These are phyloP conservation scores for Acronicta leporina DNA, from an alignment of 2,888 invertebrate species.

Conservation along the genomic window DNA sequence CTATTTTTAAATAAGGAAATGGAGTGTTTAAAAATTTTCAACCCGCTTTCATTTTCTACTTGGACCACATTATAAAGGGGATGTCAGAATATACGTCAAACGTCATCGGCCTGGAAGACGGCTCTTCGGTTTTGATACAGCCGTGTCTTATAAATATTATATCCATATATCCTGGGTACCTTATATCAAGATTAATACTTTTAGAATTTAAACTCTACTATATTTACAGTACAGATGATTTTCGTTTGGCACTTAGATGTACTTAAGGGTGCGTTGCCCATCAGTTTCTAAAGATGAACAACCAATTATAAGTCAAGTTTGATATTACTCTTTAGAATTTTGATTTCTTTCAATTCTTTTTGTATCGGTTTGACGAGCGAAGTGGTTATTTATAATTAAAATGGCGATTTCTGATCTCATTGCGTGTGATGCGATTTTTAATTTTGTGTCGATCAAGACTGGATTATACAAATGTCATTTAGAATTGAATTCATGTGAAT, in stretches of 20 bases:
- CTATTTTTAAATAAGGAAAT: no score
- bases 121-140: constrained; percentile 86
- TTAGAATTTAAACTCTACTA: constrained; percentile 53
- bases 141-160: constrained; percentile 86
- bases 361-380: constrained; percentile 72
- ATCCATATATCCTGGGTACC: constrained; percentile 68
- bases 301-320: constrained; percentile 87
- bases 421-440: constrained; percentile 70
- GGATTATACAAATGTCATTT: constrained; percentile 62
- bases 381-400: constrained; percentile 85
- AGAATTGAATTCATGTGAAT: constrained; percentile 47
- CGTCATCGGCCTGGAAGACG: constrained; percentile 87
- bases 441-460: constrained; percentile 81
- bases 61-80: constrained; percentile 59
- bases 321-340: constrained; percentile 85
- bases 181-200: constrained; percentile 54
- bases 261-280: constrained; percentile 62
- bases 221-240: constrained; percentile 11
- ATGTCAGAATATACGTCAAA: constrained; percentile 87
- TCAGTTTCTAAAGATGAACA: constrained; percentile 74
- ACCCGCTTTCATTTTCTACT: constrained; percentile 30
- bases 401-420: constrained; percentile 76
- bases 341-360: constrained; percentile 86
- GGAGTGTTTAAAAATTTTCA: neutral
- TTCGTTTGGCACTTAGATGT: constrained; percentile 24